Conservation (phyloP, 53 echinoderm and acorn worm species). For the Glandiceps talaboti region DNA sequence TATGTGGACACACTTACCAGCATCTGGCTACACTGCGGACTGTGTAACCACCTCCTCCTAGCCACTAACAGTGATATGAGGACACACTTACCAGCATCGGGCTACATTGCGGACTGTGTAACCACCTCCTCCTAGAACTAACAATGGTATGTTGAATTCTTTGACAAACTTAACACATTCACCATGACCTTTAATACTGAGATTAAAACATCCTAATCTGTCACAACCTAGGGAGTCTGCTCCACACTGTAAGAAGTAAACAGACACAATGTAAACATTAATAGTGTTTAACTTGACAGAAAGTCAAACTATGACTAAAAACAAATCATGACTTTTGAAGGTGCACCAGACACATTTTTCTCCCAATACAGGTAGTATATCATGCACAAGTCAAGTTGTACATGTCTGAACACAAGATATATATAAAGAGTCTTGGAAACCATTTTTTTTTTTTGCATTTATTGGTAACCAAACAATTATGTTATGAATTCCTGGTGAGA, state of each 20-base stretch:
- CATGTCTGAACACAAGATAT: too few species aligned
- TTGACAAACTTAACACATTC: conserved; percentile 98
- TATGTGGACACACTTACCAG: conserved; percentile 77
- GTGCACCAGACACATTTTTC: too few species aligned
- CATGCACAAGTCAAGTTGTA: too few species aligned
- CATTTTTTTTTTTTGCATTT: too few species aligned
- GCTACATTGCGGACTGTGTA: conserved; percentile 98
- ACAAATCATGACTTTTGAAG: too few species aligned
- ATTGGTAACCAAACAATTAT: too few species aligned
- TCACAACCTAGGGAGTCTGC: conserved; percentile 92
- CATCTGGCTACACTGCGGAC: conserved; percentile 97
- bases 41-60: conserved; percentile 96
- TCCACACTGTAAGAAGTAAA: conserved; percentile 52
- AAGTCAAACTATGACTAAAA: too few species aligned
- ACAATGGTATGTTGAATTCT: conserved; percentile 75
- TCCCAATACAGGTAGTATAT: too few species aligned
- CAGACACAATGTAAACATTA: too few species aligned
- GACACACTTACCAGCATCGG: conserved; percentile 81
- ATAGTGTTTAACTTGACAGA: too few species aligned
- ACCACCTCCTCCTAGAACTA: conserved; percentile 93
- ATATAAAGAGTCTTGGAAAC: too few species aligned
- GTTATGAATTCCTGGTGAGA: too few species aligned
- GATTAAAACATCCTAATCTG: conserved; percentile 90
- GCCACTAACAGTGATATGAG: conserved; percentile 76
- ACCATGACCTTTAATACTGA: conserved; percentile 94